Evolutionary conservation across 30 jellyfish, hydroid and myxozoan genomes (phyloP).

Genomic region (Cassiopea andromeda): DNA sequence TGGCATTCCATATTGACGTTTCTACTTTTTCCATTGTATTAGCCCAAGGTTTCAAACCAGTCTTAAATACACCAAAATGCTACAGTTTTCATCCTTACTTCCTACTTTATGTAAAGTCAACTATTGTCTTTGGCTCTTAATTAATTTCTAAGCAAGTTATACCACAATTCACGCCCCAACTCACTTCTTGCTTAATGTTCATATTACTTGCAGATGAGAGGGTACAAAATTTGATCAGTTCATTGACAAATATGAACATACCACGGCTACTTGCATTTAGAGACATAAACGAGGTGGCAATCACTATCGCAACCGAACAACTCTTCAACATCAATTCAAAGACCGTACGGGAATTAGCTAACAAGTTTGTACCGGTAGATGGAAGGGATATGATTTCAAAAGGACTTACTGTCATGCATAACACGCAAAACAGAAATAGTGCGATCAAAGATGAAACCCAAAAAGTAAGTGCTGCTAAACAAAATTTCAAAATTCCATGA

Average conservation of each 20-base stretch:
- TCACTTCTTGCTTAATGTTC: too few species aligned
- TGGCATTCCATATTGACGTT: too few species aligned
- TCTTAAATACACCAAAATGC: too few species aligned
- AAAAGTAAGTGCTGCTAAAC: background rate
- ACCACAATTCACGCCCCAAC: too few species aligned
- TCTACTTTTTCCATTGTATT: too few species aligned
- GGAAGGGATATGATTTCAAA: slow-evolving; percentile 7
- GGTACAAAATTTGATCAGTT: background rate
- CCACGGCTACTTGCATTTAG: background rate
- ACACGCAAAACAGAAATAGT: background rate
- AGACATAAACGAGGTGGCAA: background rate
- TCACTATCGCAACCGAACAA: background rate
- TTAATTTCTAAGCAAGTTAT: too few species aligned
- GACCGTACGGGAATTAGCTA: background rate
- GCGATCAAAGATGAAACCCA: background rate
- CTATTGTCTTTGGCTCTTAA: too few species aligned
- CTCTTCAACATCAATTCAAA: background rate
- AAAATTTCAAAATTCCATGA: too few species aligned
- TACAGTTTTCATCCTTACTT: too few species aligned
- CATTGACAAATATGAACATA: background rate
- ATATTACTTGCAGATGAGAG: background rate
- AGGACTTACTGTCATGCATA: slow-evolving; percentile 7
- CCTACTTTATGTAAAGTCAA: too few species aligned
- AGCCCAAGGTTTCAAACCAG: too few species aligned
- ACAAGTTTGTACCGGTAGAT: background rate